Evolutionary conservation across 2,113 vertebrate genomes (phyloP), one percentile per base, ranked within the genome.

Genomic region (Dascyllus trimaculatus): DNA sequence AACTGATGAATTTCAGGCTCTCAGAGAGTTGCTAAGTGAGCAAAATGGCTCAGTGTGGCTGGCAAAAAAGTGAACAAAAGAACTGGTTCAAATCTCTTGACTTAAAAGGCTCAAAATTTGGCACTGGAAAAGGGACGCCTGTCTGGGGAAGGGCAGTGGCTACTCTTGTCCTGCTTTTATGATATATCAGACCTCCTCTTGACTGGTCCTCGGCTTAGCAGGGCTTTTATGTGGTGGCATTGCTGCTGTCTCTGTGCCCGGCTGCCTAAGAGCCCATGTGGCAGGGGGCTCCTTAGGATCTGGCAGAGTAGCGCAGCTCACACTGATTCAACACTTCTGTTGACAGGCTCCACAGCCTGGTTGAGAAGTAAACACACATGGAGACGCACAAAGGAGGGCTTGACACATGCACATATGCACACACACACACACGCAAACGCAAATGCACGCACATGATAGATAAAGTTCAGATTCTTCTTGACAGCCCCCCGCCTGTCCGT

Each of bases 241-340:
- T 19, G 62, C 40, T 48, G 57, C 68, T 71, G 71, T 71, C 62
- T 74, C 75, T 24, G 60, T 71, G 76, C 75, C 81, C 58, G 67
- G 71, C 82, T 89, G 85, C 85, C 73, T 67, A 29, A 82, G 85
- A 86, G 80, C 67, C 57, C 1, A 32, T 63, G 71, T 65, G 78
- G 66, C 76, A 73, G 63, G 67, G 56, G 78, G 67, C 56, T 84
- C 77, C 75, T 82, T 46, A 69, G 52, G 75, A 77, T 56, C 73
- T 79, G 80, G 83, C 66, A 80, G 60, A 75, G 46, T 13, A 18
- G 80, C 62, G 49, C 25, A 35, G 45, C 81, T 82, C 78, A 84
- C 79, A 66, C 78, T 64, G 83, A 80, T 88, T 78, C 86, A 85
- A 86, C 71, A 81, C 83, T 85, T 74, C 43, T 64, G 76, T 25